Evolutionary conservation across 1,140 invertebrate species (phyloP), one percentile per base, ranked within the genome.

Genomic region (Hormaphis cornu): DNA sequence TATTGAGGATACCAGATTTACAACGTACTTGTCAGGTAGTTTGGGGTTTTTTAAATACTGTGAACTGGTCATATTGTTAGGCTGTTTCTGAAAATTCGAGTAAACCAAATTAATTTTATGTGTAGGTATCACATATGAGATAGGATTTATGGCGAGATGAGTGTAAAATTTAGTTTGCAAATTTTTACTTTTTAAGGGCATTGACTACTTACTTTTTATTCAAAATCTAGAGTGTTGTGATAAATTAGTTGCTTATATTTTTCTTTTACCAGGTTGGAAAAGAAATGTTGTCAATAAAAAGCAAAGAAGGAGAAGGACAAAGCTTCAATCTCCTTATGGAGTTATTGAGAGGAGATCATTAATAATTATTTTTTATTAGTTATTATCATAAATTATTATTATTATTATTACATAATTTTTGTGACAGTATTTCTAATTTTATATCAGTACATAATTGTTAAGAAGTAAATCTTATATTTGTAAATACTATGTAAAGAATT

Each of bases 291-390:
- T 87, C 86, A 76, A 87, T 87, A 73, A 93, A 93, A 79, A 86
- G 87, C 71, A 89, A 89, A 74, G 89, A 95, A 77, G 85, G 89
- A 35, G 89, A 91, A 75, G 90, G 90, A 70, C 87, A 89, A 69
- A 90, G 89, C 75, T 97, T 96, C 81, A 95, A 97, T 78, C 83
- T 97, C 71, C 83, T 97, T 61, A 95, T 97, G 89, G 94, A 97
- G 81, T 83, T 97, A 44, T 80, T 97, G 44, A 85, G 94, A 77
- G 93, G 92, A 73, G 91, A 95, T 80, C 90, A 93, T 79, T 93
- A 82, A 87, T 28, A 46, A 5, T 28, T 22, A 42, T 54, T n/a
- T n/a, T n/a, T n/a, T n/a, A n/a, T n/a, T n/a, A n/a, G n/a, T n/a
- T 14, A 58, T 46, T 28, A 46, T 42, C 12, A 44, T 58, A 22